A percentile compares a stretch with the other conserved stretches of the same genome.
Conservation (phyloP, 2,797 vertebrate species). For the Crypturellus tataupa region DNA sequence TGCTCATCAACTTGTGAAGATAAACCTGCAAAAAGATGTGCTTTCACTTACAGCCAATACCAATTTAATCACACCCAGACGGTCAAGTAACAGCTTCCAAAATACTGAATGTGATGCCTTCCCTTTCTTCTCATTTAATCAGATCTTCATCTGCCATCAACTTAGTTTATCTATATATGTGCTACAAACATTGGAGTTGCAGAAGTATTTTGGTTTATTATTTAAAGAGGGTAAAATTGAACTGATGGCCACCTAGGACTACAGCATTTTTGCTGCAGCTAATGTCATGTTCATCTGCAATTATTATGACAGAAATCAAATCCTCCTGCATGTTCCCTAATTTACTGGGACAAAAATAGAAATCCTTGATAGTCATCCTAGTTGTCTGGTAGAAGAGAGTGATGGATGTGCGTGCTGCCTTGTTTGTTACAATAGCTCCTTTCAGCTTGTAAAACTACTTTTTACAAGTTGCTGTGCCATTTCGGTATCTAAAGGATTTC, state of each 20-base stretch:
- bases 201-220: not conserved
- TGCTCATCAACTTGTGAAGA: not conserved
- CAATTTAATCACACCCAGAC: not conserved
- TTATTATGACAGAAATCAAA: not conserved
- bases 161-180: not conserved
- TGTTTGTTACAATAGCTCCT: not conserved
- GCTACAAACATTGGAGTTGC: accelerated
- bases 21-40: not conserved
- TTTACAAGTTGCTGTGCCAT: not conserved
- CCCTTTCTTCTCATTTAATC: not conserved
- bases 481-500: constrained; percentile 23
- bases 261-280: not conserved
- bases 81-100: constrained; percentile 7
- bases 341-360: constrained; percentile 1
- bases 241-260: not conserved
- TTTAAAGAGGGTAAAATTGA: constrained; percentile 4
- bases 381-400: not conserved
- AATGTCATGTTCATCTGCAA: not conserved
- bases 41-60: not conserved
- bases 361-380: not conserved
- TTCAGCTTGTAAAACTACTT: not conserved
- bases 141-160: not conserved
- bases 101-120: not conserved
- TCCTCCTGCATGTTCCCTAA: not conserved
- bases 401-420: not conserved